These are phyloP conservation scores for Palloptera scutellata DNA, from an alignment of 2,888 invertebrate species.

Conservation along the genomic window DNA sequence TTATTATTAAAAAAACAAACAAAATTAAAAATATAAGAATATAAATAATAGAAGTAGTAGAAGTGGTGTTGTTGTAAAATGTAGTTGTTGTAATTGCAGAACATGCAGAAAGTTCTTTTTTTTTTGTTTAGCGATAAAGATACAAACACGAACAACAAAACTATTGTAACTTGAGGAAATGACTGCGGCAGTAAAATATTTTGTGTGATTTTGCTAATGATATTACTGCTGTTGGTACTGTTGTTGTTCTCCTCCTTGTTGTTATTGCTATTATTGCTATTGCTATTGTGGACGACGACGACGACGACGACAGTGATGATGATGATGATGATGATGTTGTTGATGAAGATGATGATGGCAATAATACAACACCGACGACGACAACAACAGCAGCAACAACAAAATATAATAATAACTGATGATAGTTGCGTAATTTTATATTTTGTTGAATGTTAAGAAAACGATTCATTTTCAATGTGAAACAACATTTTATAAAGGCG, in stretches of 20 bases:
- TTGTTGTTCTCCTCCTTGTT: too few species aligned
- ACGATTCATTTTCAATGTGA: constrained; percentile 59
- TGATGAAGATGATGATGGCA: constrained; percentile 1
- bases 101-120: too few species aligned
- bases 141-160: too few species aligned
- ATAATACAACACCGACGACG: constrained; percentile 5
- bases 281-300: background rate
- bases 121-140: too few species aligned
- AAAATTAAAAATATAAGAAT: too few species aligned
- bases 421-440: constrained; percentile 61
- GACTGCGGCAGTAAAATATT: background rate
- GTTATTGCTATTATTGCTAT: too few species aligned
- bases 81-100: too few species aligned
- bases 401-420: constrained; percentile 61
- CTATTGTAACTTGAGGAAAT: too few species aligned
- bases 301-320: constrained; percentile 9
- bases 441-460: constrained; percentile 60
- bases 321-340: constrained; percentile 2
- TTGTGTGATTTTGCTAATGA: background rate
- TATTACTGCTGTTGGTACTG: too few species aligned
- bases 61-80: too few species aligned
- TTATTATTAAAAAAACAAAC: too few species aligned
- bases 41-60: too few species aligned
- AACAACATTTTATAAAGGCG: constrained; percentile 45
- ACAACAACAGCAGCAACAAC: constrained; percentile 41